phyloP scores from a whole-genome alignment of 2,888 invertebrate genomes.

The Aleiodes testaceus region DNA sequence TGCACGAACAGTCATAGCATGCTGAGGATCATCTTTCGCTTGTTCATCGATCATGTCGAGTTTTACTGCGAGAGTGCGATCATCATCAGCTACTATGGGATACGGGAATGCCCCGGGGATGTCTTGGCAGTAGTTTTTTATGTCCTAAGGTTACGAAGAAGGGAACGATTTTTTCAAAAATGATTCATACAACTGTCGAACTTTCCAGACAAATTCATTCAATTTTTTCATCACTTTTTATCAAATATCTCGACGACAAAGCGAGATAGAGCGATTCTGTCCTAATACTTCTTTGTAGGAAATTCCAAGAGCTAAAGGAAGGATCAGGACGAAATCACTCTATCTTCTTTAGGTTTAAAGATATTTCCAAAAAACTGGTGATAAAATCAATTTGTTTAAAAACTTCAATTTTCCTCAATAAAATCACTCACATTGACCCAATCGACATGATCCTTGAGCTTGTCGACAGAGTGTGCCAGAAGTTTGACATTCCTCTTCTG shows the following conservation, averaged over 20 bases:
- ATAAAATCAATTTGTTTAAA: no score
- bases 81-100: conserved; percentile 87
- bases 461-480: conserved; percentile 87
- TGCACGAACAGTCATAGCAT: conserved; percentile 82
- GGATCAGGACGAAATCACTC: no score
- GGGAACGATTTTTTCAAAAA: not conserved
- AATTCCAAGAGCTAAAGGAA: no score
- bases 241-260: no score
- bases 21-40: conserved; percentile 79
- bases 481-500: conserved; percentile 82
- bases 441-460: conserved; percentile 81
- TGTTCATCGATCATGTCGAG: conserved; percentile 88
- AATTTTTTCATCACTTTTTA: no score
- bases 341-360: no score
- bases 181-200: no score
- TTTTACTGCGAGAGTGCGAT: conserved; percentile 80
- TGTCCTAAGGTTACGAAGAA: conserved; percentile 73
- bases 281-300: no score
- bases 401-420: not conserved
- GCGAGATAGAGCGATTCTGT: no score
- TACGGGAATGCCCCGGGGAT: conserved; percentile 84
- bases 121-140: conserved; percentile 81
- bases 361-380: no score
- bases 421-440: conserved; percentile 80
- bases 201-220: no score